Evolutionary conservation across 1,140 invertebrate species (phyloP), one percentile per base, ranked within the genome.

Genomic region (Ericerus pela): DNA sequence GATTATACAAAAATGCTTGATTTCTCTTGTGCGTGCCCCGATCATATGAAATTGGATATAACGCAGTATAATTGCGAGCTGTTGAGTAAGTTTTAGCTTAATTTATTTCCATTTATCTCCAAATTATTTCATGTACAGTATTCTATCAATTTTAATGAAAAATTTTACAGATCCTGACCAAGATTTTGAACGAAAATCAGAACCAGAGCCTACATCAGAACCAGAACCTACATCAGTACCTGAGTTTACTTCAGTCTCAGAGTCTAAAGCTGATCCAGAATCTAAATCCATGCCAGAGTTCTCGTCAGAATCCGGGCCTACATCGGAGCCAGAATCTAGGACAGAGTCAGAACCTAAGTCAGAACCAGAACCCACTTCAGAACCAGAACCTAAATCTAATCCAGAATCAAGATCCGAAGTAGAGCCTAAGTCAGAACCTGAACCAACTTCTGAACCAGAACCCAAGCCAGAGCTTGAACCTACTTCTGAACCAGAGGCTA

Each of bases 21-120:
- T 55, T 85, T 85, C 60, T 66, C 67, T 2, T 93, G 88, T 66
- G 73, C 67, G 8, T 93, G 89, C 68, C 79, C 79, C n/a, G 60
- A 67, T 18, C 69, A 69, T 20, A 69, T 72, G 61, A 58, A 64
- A 1, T 64, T 81, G n/a, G 70, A 70, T 59, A 58, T 58, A 8
- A 68, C 69, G 59, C 68, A 67, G 16, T 75, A 73, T 60, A 71
- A 62, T 24, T 79, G 77, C 54, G 53, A 51, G 29, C 20, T 24
- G 14, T 16, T 30, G 26, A 56, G 61, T 64, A 59, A 54, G 38
- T 26, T 2, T 54, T 16, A 51, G 24, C 10, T n/a, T 11, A 37
- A 51, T 27, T 33, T 55, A 16, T 12, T 11, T 54, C 27, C 24
- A 43, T 16, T 30, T 31, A 30, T 51, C n/a, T 18, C 5, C n/a